Evolutionary conservation across 2,797 vertebrate genomes (phyloP).

Genomic region (Manis pentadactyla): DNA sequence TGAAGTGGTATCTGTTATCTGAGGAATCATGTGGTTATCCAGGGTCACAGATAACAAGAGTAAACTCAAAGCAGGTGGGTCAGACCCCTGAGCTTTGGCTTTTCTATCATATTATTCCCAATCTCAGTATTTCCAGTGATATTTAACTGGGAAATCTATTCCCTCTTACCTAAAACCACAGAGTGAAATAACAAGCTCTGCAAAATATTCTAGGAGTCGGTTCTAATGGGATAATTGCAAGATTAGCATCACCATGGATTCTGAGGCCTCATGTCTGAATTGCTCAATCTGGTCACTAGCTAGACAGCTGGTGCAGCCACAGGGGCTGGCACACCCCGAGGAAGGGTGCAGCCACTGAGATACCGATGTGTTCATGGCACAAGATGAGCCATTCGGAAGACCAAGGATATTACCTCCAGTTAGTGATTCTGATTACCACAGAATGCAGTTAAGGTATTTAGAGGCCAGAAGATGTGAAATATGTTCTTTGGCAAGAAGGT

Average conservation of each 20-base stretch:
- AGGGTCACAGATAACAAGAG: neutral
- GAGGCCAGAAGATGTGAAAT: neutral
- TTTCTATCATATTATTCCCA: neutral
- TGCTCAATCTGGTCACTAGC: neutral
- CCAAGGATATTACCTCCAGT: neutral
- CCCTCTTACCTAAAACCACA: neutral
- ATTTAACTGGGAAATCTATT: neutral
- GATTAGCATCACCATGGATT: neutral
- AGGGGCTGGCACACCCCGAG: neutral
- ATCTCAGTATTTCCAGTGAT: neutral
- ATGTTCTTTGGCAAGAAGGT: neutral
- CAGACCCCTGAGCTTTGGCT: neutral
- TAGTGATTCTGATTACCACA: neutral
- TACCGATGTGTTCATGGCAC: neutral
- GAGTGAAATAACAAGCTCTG: neutral
- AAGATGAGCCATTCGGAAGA: neutral
- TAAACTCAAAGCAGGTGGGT: neutral
- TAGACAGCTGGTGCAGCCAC: neutral
- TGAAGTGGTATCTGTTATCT: neutral
- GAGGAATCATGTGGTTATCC: neutral
- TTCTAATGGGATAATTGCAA: neutral
- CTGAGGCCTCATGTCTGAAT: too few relatives aligned
- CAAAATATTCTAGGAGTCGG: fast-evolving
- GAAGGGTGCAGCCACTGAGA: neutral
- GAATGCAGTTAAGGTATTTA: neutral